Percentiles rank a stretch among this genome's conserved stretches.
These are phyloP conservation scores for Eupithecia inturbata DNA, from an alignment of 2,888 invertebrate species.

Conservation along the genomic window DNA sequence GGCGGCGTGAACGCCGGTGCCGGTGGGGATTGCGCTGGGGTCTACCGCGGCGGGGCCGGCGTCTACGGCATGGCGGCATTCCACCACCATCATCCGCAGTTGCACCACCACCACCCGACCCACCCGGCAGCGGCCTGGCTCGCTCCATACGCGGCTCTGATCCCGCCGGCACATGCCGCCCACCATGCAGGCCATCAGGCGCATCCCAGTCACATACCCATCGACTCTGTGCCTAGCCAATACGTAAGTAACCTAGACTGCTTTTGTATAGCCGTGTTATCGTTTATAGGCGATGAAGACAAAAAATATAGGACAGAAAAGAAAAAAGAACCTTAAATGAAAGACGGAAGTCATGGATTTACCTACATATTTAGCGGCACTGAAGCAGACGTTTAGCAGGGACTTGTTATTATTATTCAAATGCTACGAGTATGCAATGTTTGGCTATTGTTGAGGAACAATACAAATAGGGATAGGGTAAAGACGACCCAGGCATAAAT, in stretches of 20 bases:
- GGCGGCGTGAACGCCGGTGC: conserved; percentile 69
- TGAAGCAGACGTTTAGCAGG: background rate
- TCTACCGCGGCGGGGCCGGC: conserved; percentile 76
- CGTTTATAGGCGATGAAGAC: background rate
- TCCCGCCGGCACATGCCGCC: conserved; percentile 71
- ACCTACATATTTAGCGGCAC: background rate
- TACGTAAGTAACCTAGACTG: conserved; percentile 65
- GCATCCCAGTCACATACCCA: conserved; percentile 76
- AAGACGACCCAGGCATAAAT: conserved; percentile 11
- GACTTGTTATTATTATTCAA: background rate
- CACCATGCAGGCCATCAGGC: conserved; percentile 72
- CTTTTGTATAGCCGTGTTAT: background rate
- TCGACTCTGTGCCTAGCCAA: conserved; percentile 81
- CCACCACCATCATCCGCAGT: conserved; percentile 76
- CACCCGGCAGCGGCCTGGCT: conserved; percentile 77
- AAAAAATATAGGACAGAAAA: background rate
- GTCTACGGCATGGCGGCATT: conserved; percentile 78
- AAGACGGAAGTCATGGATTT: background rate
- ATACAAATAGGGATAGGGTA: conserved; percentile 13
- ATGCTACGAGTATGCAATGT: background rate
- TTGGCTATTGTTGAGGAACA: conserved; percentile 9
- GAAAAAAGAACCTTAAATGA: background rate
- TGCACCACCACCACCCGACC: conserved; percentile 75
- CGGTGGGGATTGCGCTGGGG: conserved; percentile 72
- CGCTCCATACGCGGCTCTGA: conserved; percentile 76